phyloP scores from a whole-genome alignment of 2,797 vertebrate genomes.

The Manis crassicaudata region DNA sequence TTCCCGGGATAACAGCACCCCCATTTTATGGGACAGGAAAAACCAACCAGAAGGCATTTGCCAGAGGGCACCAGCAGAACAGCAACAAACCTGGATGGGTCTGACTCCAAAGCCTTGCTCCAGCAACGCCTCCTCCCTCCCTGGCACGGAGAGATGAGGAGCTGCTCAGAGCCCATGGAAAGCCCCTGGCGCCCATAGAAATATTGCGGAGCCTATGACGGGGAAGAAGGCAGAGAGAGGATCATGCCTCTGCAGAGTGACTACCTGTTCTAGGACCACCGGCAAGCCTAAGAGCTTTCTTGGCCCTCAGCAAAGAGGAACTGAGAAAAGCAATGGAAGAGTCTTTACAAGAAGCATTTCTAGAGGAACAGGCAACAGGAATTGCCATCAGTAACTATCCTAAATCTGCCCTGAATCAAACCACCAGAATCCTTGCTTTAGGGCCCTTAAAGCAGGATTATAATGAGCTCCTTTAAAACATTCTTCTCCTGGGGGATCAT shows the following conservation, averaged over 20 bases:
- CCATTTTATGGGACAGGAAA: neutral
- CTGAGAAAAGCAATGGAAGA: neutral
- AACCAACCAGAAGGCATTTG: neutral
- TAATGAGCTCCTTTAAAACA: neutral
- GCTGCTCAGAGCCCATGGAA: fast-evolving
- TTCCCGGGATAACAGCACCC: neutral
- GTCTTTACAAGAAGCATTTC: neutral
- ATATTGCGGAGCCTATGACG: fast-evolving
- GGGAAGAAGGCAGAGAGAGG: neutral
- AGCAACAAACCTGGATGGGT: neutral
- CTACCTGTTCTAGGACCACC: neutral
- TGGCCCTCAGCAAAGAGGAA: neutral
- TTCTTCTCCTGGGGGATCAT: neutral
- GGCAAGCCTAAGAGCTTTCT: neutral
- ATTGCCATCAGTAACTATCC: neutral
- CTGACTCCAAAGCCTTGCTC: neutral
- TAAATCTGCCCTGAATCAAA: neutral
- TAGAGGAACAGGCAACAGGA: neutral
- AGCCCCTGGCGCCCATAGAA: neutral
- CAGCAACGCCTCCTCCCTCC: neutral
- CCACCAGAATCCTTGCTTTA: neutral
- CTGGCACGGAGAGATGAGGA: fast-evolving
- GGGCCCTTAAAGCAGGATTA: neutral
- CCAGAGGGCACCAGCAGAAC: neutral
- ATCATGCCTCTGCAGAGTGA: too few relatives aligned